Evolutionary conservation across 2,113 vertebrate genomes (phyloP).

Genomic region (Rhipidura dahli): DNA sequence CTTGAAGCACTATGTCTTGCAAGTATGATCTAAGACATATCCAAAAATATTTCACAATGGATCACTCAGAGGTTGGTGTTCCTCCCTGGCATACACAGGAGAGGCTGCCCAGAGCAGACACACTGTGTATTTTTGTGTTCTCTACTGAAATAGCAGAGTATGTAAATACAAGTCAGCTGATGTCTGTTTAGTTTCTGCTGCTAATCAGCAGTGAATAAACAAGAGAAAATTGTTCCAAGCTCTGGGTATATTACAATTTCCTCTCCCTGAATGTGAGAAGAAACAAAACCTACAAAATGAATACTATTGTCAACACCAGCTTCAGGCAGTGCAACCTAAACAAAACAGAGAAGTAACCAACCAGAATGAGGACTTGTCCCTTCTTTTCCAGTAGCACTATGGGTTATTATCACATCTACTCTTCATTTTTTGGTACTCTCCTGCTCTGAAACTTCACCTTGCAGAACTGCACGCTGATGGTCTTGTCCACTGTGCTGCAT

Average conservation of each 20-base stretch:
- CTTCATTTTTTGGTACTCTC: not conserved
- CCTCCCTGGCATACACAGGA: not conserved
- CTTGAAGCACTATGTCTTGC: not conserved
- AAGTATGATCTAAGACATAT: not conserved
- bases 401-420: not conserved
- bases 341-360: not conserved
- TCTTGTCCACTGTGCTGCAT: not conserved
- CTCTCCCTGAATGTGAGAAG: not conserved
- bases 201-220: constrained; percentile 17
- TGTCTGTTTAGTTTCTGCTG: not conserved
- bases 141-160: not conserved
- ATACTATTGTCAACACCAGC: not conserved
- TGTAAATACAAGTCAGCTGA: constrained; percentile 5
- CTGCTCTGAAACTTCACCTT: not conserved
- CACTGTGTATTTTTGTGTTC: not conserved
- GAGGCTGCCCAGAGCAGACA: not conserved
- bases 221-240: not conserved
- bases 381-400: not conserved
- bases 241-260: not conserved
- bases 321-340: not conserved
- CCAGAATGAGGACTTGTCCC: not conserved
- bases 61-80: not conserved
- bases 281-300: not conserved
- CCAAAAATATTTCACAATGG: not conserved
- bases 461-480: not conserved